Evolutionary conservation across 2,113 vertebrate genomes (phyloP).

Genomic region (Aix galericulata): DNA sequence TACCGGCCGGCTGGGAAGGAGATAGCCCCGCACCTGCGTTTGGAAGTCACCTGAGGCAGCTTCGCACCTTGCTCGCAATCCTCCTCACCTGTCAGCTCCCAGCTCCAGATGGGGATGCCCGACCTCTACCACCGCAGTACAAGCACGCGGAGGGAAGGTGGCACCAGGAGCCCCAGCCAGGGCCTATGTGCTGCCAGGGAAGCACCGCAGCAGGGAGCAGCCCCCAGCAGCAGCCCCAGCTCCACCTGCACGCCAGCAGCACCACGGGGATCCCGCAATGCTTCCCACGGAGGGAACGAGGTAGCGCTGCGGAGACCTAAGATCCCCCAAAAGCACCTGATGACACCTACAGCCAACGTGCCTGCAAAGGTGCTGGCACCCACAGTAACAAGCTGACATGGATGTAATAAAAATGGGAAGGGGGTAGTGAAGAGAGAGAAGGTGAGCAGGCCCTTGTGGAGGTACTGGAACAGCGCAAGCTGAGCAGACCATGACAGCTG

Average conservation of each 20-base stretch:
- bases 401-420: fast-evolving
- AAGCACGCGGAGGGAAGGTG: fast-evolving
- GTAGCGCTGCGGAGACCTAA: neutral
- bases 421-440: neutral
- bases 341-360: neutral
- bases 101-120: fast-evolving
- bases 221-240: neutral
- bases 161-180: fast-evolving
- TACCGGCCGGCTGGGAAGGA: neutral
- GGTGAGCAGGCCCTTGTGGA: neutral
- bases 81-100: fast-evolving
- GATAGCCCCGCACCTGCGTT: fast-evolving
- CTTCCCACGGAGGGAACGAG: fast-evolving
- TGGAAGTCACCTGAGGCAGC: neutral
- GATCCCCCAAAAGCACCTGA: fast-evolving
- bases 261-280: fast-evolving
- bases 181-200: fast-evolving
- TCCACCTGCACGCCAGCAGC: fast-evolving
- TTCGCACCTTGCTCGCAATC: neutral
- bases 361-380: fast-evolving
- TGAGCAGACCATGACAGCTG: fast-evolving
- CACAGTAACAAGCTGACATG: fast-evolving
- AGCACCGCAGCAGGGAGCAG: neutral
- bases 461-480: fast-evolving
- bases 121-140: fast-evolving